Evolutionary conservation across 92 coral and sea anemone genomes (phyloP).

Genomic region (Phenganax marumi): DNA sequence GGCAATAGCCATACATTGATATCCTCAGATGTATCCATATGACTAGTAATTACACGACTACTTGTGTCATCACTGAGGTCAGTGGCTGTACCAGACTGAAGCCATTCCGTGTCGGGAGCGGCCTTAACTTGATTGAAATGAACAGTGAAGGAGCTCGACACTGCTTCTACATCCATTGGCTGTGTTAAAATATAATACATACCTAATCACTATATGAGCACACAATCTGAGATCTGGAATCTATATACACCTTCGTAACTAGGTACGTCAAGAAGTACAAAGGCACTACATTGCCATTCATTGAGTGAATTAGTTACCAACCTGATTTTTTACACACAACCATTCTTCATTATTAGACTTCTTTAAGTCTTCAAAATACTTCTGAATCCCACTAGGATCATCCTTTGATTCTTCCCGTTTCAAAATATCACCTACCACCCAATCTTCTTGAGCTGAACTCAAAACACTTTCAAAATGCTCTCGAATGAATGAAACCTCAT

Average conservation of each 20-base stretch:
- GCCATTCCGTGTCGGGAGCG: slow-evolving; percentile 15
- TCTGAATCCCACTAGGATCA: not conserved
- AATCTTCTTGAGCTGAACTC: slow-evolving; percentile 9
- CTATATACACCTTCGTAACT: not conserved
- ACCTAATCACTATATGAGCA: too few species aligned
- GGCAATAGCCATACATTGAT: slow-evolving; percentile 1
- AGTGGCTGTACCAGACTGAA: not conserved
- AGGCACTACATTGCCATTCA: not conserved
- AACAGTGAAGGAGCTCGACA: not conserved
- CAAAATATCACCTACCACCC: not conserved
- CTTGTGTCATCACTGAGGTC: not conserved
- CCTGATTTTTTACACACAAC: not conserved
- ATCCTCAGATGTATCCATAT: slow-evolving; percentile 7
- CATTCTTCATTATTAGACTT: slow-evolving; percentile 4
- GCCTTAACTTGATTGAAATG: slow-evolving; percentile 24
- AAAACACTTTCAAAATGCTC: slow-evolving; percentile 4
- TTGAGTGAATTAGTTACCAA: not conserved
- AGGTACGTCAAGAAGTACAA: not conserved
- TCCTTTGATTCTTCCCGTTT: not conserved
- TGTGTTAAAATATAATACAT: not conserved
- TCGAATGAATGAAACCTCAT: not conserved
- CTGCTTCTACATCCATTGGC: slow-evolving; percentile 28
- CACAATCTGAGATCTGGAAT: not conserved
- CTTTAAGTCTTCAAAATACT: not conserved
- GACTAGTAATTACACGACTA: not conserved